phyloP scores from a whole-genome alignment of 1,140 invertebrate genomes.

The Tribolium madens region DNA sequence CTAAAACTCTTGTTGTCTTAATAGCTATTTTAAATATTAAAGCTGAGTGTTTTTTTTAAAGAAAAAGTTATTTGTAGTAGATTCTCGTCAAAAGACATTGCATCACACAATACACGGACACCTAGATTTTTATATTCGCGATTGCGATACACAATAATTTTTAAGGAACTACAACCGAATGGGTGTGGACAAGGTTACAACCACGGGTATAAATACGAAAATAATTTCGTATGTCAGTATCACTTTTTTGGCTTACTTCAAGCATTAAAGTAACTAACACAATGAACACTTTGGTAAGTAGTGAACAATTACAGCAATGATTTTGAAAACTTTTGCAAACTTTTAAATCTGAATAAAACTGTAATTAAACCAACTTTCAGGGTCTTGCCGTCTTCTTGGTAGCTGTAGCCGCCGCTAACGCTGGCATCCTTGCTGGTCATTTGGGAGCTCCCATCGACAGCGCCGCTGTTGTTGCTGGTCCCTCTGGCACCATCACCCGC shows the following conservation, averaged over 20 bases:
- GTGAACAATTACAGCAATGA: neutral
- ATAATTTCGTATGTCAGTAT: constrained; percentile 15
- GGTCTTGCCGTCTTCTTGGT: constrained; percentile 16
- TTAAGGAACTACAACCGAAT: constrained; percentile 23
- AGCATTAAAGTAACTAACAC: constrained; percentile 8
- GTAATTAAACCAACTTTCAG: neutral
- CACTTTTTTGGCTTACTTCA: constrained; percentile 18
- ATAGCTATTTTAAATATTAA: too few species aligned
- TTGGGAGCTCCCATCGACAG: constrained; percentile 8
- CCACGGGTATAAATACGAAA: constrained; percentile 32
- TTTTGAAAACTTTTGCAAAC: too few species aligned
- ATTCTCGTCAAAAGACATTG: neutral
- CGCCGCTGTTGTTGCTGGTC: constrained; percentile 35
- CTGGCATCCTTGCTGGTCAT: constrained; percentile 7
- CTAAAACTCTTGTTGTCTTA: too few species aligned
- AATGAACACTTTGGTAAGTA: constrained; percentile 45
- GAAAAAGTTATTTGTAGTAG: neutral
- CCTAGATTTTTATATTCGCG: neutral
- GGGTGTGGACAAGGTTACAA: constrained; percentile 43
- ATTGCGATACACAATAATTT: constrained; percentile 26
- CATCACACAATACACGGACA: constrained; percentile 2
- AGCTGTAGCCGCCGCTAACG: constrained; percentile 29
- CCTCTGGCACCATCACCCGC: constrained; percentile 19
- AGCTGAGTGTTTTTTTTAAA: too few species aligned
- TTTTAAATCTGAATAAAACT: neutral